These are phyloP conservation scores for Xestia rhomboidea DNA, from an alignment of 2,888 invertebrate genomes.

Conservation along the genomic window DNA sequence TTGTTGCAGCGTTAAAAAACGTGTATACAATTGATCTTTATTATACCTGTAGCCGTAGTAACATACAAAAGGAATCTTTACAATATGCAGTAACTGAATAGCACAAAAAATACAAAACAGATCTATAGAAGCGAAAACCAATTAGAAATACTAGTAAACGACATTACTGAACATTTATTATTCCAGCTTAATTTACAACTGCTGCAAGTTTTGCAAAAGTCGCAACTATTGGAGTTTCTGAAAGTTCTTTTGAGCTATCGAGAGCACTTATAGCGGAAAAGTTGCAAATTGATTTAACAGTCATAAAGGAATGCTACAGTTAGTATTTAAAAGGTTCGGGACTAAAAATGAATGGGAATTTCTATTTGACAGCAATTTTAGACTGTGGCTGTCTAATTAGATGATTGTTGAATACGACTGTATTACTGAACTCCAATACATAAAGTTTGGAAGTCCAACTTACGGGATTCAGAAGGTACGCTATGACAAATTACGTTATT, in stretches of 20 bases:
- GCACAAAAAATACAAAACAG: background rate
- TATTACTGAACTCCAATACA: too few relatives aligned
- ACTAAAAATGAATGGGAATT: background rate
- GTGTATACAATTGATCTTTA: too few relatives aligned
- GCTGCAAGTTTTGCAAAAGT: constrained; percentile 52
- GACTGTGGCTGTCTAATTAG: background rate
- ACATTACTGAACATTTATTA: constrained; percentile 53
- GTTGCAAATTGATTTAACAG: constrained; percentile 54
- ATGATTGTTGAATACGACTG: background rate
- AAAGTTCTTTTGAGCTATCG: constrained; percentile 50
- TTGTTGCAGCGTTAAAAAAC: background rate
- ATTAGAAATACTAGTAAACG: constrained; percentile 27
- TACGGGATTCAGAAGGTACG: too few relatives aligned
- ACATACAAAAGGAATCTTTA: background rate
- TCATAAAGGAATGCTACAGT: constrained; percentile 16
- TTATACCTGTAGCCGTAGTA: too few relatives aligned
- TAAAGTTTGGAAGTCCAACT: too few relatives aligned
- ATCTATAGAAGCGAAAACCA: constrained; percentile 6
- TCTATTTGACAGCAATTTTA: background rate
- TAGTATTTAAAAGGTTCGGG: constrained; percentile 34
- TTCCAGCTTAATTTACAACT: constrained; percentile 53
- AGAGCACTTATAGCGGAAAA: constrained; percentile 52
- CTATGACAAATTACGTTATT: too few relatives aligned
- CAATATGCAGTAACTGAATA: background rate
- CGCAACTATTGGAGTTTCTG: constrained; percentile 54